Evolutionary conservation across 2,888 invertebrate genomes (phyloP), one percentile per base, ranked within the genome.

Genomic region (Eristalis intricaria): DNA sequence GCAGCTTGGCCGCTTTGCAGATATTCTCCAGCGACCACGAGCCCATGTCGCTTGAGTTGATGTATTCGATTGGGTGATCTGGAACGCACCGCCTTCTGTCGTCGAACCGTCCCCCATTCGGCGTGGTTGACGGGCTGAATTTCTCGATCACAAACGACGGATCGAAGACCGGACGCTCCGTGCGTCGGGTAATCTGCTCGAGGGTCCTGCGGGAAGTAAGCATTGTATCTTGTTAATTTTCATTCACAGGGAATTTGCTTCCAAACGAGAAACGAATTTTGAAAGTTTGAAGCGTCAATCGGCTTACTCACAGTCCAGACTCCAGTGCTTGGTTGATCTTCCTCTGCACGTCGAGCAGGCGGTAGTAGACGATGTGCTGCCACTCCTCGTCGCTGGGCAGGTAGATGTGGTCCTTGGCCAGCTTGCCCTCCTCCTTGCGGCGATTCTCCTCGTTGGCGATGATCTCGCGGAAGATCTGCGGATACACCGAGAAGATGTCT

Each of bases 401-500:
- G 84, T 90, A 91, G 26, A 93, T 90, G 26, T 91, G 90, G n/a
- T 91, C 90, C 40, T 90, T 90, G 29, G 88, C 82, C 88, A 94
- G 93, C 70, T 84, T 80, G 26, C 93, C 93, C 78, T 93, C 92
- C 68, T 93, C 91, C 56, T 87, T 84, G 2, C 94, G 93, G 22
- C 94, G 94, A 56, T 93, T 93, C 64, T 92, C 92, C 90, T 94
- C 93, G 1, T 91, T 93, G 1, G 94, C 91, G 65, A 96, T 92
- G 89, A 96, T 92, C 81, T 95, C 94, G 0, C 95, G 94, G 91
- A 96, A 93, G 2, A 96, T 93, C 90, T 94, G 94, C 0, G 96
- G 95, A 90, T 96, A 95, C 7, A 95, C 94, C 19, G 94, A 94
- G 91, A 96, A 96, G 61, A 96, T 93, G 90, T 95, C 92, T 22